A percentile compares a stretch with the other conserved stretches of the same genome.
Conservation (phyloP, 2,113 vertebrate genomes). For the Typhlomys cinereus region DNA sequence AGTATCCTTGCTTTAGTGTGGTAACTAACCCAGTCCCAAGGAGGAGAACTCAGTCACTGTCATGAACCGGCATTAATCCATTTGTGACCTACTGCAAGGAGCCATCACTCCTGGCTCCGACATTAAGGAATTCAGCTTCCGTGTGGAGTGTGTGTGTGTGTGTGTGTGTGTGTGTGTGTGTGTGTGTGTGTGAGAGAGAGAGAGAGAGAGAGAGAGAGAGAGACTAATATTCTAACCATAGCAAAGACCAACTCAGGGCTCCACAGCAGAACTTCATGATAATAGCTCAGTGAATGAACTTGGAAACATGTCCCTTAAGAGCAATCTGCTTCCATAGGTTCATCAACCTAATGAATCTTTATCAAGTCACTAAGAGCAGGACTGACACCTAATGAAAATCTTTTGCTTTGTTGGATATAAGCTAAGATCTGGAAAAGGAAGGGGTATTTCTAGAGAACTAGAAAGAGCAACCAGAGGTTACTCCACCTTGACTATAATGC, state of each 20-base stretch:
- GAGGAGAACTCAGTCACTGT: neutral
- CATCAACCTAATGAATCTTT: conserved; percentile 16
- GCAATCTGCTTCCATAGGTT: neutral
- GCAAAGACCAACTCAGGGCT: neutral
- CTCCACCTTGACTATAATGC: neutral
- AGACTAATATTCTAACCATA: neutral
- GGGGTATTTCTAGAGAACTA: conserved; percentile 3
- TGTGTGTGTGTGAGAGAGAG: too few relatives aligned
- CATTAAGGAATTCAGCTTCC: neutral
- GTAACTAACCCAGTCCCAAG: neutral
- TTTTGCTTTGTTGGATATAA: neutral
- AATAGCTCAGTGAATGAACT: neutral
- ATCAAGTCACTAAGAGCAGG: conserved; percentile 26
- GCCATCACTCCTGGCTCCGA: neutral
- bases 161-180: too few relatives aligned
- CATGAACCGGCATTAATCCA: neutral
- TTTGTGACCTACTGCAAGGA: neutral
- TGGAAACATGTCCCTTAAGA: conserved; percentile 37
- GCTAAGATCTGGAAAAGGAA: conserved; percentile 18
- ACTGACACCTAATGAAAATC: conserved; percentile 3
- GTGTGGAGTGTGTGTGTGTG: too few relatives aligned
- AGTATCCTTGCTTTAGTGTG: neutral
- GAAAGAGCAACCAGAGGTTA: neutral
- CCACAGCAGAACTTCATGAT: neutral
- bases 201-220: too few relatives aligned